phyloP scores from a whole-genome alignment of 1,140 invertebrate genomes.

The Leptopilina clavipes region DNA sequence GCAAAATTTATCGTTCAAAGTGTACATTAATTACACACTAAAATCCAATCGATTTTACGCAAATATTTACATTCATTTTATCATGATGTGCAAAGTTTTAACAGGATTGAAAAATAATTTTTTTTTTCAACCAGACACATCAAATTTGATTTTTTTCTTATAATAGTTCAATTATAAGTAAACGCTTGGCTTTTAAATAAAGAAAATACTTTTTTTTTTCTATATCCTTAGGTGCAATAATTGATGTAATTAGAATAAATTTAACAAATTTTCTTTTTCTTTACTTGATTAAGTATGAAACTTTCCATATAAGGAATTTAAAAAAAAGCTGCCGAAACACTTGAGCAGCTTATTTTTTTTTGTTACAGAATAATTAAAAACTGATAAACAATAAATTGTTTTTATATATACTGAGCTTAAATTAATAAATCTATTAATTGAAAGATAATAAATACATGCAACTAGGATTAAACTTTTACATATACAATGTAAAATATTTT shows the following conservation, averaged over 20 bases:
- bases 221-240: background rate
- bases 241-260: background rate
- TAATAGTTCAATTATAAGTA: background rate
- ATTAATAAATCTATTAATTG: background rate
- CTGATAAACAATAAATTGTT: background rate
- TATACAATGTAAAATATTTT: too few species aligned
- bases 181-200: background rate
- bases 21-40: slow-evolving; percentile 16
- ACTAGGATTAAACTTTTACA: background rate
- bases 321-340: background rate
- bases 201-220: background rate
- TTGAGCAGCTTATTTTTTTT: background rate
- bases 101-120: background rate
- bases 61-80: slow-evolving; percentile 1
- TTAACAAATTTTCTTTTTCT: background rate
- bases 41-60: slow-evolving; percentile 2
- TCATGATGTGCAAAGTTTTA: background rate
- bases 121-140: background rate
- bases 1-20: background rate
- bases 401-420: slow-evolving; percentile 4
- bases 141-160: background rate
- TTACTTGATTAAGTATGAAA: background rate
- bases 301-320: background rate
- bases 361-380: background rate
- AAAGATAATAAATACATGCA: slow-evolving; percentile 13